Base-by-base conservation (phyloP, 1,140 invertebrate species). In the Drosophila guanche region DNA sequence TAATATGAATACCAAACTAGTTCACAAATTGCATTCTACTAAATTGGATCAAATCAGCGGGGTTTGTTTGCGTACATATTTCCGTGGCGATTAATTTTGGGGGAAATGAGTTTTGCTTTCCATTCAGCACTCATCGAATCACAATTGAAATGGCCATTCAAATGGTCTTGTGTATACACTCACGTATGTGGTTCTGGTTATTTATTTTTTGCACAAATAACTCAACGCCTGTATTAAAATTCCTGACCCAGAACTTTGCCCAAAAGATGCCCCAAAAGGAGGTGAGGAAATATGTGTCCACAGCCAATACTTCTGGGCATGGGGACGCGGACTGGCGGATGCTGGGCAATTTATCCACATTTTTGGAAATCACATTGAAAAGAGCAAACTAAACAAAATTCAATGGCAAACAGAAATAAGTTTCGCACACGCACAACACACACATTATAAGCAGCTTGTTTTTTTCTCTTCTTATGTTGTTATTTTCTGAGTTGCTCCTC, bases 381-480 rank as follows among this genome's bases (percentile, higher is more conserved):
- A 29, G n/a, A 23, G 43, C 65, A 63, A 59, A 66, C 62, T 37
- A 66, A 51, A 51, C 57, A 33, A 46, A 51, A 42, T 51, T 14
- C 41, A 65, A 63, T 41, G 57, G 7, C 5, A 37, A 37, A 37
- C 33, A 23, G 27, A 51, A 25, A 37, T 1, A 46, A 42, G 40
- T 50, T 62, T 43, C 20, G 33, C 47, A 23, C 29, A 51, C 40
- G 42, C 16, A 40, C 20, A 25, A 14, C 1, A 4, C 16, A 33
- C 27, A 63, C 23, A 51, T 40, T 42, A 23, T 58, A 48, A 53
- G 23, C 37, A 57, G 46, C 20, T 43, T 63, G 23, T 61, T 46
- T 37, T n/a, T n/a, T n/a, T n/a, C n/a, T n/a, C n/a, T n/a, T 47
- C 40, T 22, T 29, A 48, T 37, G 20, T 27, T 20, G 70, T 53